A percentile compares a stretch with the other conserved stretches of the same genome.
Conservation (phyloP, 2,797 vertebrate genomes). For the Malacoctenus gilli region DNA sequence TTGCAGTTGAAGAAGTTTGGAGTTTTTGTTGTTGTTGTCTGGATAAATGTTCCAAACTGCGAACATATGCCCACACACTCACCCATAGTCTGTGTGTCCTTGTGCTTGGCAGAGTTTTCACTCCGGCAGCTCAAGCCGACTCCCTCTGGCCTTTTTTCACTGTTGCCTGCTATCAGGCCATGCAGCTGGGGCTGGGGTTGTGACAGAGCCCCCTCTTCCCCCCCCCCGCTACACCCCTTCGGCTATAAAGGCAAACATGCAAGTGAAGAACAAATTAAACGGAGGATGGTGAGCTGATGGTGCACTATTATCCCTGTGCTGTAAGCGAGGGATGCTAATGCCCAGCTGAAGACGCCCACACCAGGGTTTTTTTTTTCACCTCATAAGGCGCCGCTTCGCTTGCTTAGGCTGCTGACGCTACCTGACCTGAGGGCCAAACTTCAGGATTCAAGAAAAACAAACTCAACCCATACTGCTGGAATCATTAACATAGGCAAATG, state of each 20-base stretch:
- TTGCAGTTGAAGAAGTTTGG: too few species aligned
- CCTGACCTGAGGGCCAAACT: too few species aligned
- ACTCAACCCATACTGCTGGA: too few species aligned
- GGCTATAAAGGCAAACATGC: constrained; percentile 26
- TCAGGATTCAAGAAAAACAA: too few species aligned
- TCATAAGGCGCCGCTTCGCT: too few species aligned
- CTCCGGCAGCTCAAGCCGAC: constrained; percentile 12
- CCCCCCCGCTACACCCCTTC: too few species aligned
- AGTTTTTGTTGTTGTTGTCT: neutral
- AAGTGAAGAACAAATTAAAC: constrained; percentile 26
- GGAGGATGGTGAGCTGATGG: constrained; percentile 5
- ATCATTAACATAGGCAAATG: too few species aligned
- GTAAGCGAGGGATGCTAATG: constrained; percentile 26
- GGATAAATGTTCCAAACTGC: constrained; percentile 27
- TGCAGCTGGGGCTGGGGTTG: constrained; percentile 35
- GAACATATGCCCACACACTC: constrained; percentile 25
- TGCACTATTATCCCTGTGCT: constrained; percentile 22
- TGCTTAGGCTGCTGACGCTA: too few species aligned
- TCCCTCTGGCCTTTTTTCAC: constrained; percentile 27
- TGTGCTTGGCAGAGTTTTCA: constrained; percentile 26
- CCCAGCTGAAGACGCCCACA: constrained; percentile 3
- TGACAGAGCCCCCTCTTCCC: constrained; percentile 3
- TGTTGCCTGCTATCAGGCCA: constrained; percentile 28
- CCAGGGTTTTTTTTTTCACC: too few species aligned
- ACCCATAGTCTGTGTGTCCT: constrained; percentile 22